Conservation (phyloP, 37 sponge, comb jelly and placozoan species). For the Theonella swinhoei region DNA sequence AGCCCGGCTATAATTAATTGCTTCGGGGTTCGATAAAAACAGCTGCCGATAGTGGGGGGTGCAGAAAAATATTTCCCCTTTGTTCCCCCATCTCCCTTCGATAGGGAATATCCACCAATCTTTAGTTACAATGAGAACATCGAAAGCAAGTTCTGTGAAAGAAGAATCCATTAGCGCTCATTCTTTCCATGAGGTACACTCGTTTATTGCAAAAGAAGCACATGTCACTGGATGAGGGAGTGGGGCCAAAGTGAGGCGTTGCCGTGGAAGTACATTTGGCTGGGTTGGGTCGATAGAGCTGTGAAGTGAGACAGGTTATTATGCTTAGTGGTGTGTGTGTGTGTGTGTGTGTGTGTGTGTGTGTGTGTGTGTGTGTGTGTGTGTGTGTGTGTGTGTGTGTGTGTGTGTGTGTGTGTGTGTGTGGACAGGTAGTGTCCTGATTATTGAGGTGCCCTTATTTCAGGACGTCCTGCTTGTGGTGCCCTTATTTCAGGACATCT, state of each 20-base stretch:
- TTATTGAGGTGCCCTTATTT: too few relatives aligned
- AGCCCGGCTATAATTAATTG: slow-evolving; percentile 65
- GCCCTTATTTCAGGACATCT: too few relatives aligned
- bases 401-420: too few relatives aligned
- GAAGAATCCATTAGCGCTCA: slow-evolving; percentile 84
- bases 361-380: too few relatives aligned
- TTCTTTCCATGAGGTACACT: slow-evolving; percentile 86
- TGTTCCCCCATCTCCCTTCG: slow-evolving; percentile 14
- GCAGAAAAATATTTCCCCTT: slow-evolving; percentile 87
- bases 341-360: too few relatives aligned
- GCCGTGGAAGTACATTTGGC: not conserved
- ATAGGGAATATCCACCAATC: slow-evolving; percentile 68
- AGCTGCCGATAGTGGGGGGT: slow-evolving; percentile 79
- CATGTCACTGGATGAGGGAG: slow-evolving; percentile 41
- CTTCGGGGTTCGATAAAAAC: slow-evolving; percentile 86
- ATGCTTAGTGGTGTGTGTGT: too few relatives aligned
- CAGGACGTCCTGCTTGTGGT: too few relatives aligned
- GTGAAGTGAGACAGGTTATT: not conserved
- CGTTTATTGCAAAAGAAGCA: slow-evolving; percentile 83
- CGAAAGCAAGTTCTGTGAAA: slow-evolving; percentile 86
- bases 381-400: too few relatives aligned
- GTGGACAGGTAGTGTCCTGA: too few relatives aligned
- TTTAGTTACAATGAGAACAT: slow-evolving; percentile 77
- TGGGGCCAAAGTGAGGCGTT: not conserved
- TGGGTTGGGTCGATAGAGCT: not conserved